phyloP scores from a whole-genome alignment of 2,797 vertebrate genomes.

The Octomys mimax region DNA sequence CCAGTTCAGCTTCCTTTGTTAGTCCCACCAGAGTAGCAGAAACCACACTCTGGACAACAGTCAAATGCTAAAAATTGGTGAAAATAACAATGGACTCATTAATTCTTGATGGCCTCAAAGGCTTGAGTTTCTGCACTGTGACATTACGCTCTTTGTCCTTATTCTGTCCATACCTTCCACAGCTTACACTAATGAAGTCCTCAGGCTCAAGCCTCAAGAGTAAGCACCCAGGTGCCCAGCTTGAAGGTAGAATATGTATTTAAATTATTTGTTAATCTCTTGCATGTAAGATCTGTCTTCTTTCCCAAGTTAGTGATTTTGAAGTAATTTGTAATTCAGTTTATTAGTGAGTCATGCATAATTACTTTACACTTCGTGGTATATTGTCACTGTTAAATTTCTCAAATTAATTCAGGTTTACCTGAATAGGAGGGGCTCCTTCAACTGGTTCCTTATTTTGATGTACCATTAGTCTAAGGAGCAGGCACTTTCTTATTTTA shows the following conservation, averaged over 20 bases:
- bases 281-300: not conserved
- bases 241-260: not conserved
- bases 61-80: not conserved
- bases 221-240: accelerated
- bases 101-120: not conserved
- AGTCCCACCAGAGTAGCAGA: not conserved
- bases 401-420: not conserved
- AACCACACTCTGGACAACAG: not conserved
- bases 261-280: not conserved
- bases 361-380: not conserved
- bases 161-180: not conserved
- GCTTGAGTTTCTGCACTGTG: not conserved
- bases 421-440: not conserved
- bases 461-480: not conserved
- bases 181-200: not conserved
- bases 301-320: not conserved
- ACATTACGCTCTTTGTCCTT: not conserved
- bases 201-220: no score
- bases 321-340: not conserved
- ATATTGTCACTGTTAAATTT: not conserved
- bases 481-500: not conserved
- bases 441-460: not conserved
- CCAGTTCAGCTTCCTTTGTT: not conserved
- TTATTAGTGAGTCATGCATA: not conserved
- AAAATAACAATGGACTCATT: not conserved